phyloP scores from a whole-genome alignment of 2,888 invertebrate species.

The Podabrus alpinus region DNA sequence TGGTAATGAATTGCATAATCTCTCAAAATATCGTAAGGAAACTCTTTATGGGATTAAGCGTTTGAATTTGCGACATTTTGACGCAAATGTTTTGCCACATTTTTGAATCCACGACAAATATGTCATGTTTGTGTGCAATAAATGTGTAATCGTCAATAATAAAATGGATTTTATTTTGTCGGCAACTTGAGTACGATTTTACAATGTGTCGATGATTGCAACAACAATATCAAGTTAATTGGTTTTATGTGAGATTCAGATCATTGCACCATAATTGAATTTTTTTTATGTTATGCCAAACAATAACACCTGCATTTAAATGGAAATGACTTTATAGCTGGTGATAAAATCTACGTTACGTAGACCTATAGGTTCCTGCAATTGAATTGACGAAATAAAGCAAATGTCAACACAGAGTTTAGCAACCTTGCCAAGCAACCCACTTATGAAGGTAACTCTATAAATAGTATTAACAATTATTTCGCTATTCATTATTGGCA shows the following conservation, averaged over 20 bases:
- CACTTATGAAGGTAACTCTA: constrained; percentile 16
- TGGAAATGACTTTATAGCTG: constrained; percentile 4
- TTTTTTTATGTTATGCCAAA: constrained; percentile 2
- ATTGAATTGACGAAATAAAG: constrained; percentile 22
- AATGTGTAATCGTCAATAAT: not conserved
- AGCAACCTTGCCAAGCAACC: constrained; percentile 22
- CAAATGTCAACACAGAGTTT: constrained; percentile 23
- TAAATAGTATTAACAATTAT: constrained; percentile 20
- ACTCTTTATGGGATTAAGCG: too few relatives aligned
- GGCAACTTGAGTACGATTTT: not conserved
- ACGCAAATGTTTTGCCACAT: not conserved
- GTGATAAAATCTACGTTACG: constrained; percentile 9
- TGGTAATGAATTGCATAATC: not conserved
- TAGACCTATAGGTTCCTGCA: constrained; percentile 9
- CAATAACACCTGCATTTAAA: constrained; percentile 12
- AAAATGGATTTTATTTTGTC: not conserved
- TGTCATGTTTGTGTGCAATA: not conserved
- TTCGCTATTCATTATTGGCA: constrained; percentile 14
- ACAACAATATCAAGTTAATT: constrained; percentile 1
- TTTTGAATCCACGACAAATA: not conserved
- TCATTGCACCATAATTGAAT: constrained; percentile 7
- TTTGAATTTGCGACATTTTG: not conserved
- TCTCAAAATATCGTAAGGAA: not conserved
- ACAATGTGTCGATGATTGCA: constrained; percentile 12
- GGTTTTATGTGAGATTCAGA: constrained; percentile 5